Base-by-base conservation (phyloP, 1,140 invertebrate species). In the Ooceraea biroi region DNA sequence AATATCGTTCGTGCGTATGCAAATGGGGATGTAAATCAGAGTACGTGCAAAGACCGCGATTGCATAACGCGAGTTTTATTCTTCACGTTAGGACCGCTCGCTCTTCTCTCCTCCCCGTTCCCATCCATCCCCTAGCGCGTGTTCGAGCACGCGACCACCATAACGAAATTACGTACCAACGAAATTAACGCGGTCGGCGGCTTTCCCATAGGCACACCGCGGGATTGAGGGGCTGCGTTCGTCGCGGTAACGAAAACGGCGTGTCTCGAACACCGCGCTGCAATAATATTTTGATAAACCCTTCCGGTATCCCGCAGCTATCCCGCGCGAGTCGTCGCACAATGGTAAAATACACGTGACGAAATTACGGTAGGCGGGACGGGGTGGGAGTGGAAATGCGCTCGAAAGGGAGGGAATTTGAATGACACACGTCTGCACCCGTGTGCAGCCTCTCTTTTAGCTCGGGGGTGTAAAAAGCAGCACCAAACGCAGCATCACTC, bases 401-500 rank as follows among this genome's bases (percentile, higher is more conserved):
- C 12, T 36, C 8, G 5, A 36, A 52, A 68, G 36, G 17, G 27
- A 52, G 30, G 12, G 10, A 19, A 71, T 71, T 71, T 69, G 25
- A 44, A 71, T 71, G 48, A 55, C 68, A 71, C 48, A 69, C 25
- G 25, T 71, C 25, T 19, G 48, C 36, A 36, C 7, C 36, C 36
- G 22, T 25, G 46, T 69, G 25, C 2, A 30, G 27, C n/a, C 5
- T 55, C 48, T 19, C 50, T 55, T 36, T 50, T 50, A 52, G 46
- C 25, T 19, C 5, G 48, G 22, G 52, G 10, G 48, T 71, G 48
- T 71, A 55, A 71, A 71, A 55, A 19, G 36, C 48, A 25, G 27
- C n/a, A 11, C 25, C 68, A 30, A 55, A 19, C 44, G 68, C 27
- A 50, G 66, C 46, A 48, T 52, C 68, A 52, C 46, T n/a, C 46